phyloP scores from a whole-genome alignment of 2,113 vertebrate genomes.

The Hemichromis elongatus region DNA sequence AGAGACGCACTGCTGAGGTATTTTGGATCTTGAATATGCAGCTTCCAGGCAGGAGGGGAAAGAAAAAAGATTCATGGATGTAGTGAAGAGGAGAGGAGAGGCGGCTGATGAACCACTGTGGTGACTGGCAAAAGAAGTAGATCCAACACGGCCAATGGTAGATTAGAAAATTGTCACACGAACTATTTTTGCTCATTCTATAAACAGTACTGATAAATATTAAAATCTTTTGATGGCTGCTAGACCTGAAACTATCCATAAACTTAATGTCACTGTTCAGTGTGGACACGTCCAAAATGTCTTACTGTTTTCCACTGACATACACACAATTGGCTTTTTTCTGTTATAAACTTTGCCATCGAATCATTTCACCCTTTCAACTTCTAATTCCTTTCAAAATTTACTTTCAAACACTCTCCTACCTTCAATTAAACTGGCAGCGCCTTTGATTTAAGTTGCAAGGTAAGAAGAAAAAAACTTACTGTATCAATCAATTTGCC shows the following conservation, averaged over 20 bases:
- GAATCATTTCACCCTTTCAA: slow-evolving; percentile 39
- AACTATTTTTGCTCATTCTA: neutral
- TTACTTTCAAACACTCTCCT: slow-evolving; percentile 53
- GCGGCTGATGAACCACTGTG: neutral
- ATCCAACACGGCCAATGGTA: neutral
- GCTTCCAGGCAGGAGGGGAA: neutral
- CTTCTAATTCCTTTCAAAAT: slow-evolving; percentile 52
- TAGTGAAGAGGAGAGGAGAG: neutral
- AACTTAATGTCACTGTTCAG: neutral
- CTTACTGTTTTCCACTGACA: neutral
- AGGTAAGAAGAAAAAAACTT: slow-evolving; percentile 47
- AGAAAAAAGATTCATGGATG: neutral
- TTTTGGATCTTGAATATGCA: neutral
- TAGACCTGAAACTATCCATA: neutral
- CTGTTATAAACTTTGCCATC: slow-evolving; percentile 4
- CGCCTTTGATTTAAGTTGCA: slow-evolving; percentile 68
- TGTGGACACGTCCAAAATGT: neutral
- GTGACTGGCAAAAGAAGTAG: neutral
- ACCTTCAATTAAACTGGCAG: slow-evolving; percentile 59
- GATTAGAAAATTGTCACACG: neutral
- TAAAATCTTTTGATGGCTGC: neutral
- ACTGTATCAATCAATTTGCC: slow-evolving; percentile 71
- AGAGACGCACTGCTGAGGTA: neutral
- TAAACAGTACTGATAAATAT: neutral
- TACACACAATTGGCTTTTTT: neutral